These are phyloP conservation scores for Carollia perspicillata DNA, from an alignment of 2,113 vertebrate species.

Conservation along the genomic window DNA sequence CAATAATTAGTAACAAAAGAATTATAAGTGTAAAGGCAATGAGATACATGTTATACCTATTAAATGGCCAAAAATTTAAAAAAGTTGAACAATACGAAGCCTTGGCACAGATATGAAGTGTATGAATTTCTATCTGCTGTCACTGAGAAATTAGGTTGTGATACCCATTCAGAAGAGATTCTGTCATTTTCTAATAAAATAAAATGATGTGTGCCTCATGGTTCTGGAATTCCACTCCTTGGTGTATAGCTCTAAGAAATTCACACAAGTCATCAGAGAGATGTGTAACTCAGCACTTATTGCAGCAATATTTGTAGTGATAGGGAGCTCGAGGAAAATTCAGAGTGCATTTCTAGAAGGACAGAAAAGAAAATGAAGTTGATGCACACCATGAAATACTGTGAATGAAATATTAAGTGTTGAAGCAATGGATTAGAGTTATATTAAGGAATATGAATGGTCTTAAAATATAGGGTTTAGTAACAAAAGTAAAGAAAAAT, in stretches of 20 bases:
- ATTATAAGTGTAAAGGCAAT: background rate
- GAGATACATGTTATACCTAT: background rate
- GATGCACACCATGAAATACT: background rate
- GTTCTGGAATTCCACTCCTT: background rate
- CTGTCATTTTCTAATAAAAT: background rate
- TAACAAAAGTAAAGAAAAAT: background rate
- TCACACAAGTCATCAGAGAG: background rate
- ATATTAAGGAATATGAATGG: background rate
- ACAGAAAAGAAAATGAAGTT: background rate
- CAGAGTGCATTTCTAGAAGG: background rate
- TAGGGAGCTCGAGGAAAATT: background rate
- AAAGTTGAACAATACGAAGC: background rate
- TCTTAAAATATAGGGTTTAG: background rate
- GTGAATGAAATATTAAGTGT: background rate
- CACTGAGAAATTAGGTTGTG: background rate
- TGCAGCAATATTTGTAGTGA: background rate
- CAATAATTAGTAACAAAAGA: background rate
- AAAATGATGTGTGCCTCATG: background rate
- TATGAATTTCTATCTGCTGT: background rate
- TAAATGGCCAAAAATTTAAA: background rate
- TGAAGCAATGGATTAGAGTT: background rate
- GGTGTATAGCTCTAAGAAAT: background rate
- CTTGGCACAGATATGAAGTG: background rate
- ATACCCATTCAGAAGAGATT: background rate
- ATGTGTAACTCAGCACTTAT: background rate